phyloP scores from a whole-genome alignment of 2,113 vertebrate species.

The Sorex fumeus region DNA sequence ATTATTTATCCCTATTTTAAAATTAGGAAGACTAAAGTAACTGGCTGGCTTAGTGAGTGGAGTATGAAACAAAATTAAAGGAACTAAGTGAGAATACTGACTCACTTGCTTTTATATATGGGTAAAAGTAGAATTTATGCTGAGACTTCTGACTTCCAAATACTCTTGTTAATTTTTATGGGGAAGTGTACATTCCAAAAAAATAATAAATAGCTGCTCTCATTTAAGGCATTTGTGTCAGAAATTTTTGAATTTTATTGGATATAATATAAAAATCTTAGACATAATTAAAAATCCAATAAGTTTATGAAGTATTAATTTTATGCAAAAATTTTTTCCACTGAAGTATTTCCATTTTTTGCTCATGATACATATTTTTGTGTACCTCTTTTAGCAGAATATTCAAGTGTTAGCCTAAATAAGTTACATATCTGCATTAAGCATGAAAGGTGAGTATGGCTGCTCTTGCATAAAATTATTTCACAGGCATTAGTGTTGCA shows the following conservation, averaged over 20 bases:
- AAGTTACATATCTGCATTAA: background rate
- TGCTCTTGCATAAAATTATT: slow-evolving; percentile 22
- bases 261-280: background rate
- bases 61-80: background rate
- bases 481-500: background rate
- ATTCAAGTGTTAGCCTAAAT: slow-evolving; percentile 23
- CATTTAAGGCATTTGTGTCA: background rate
- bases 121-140: background rate
- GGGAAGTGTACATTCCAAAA: background rate
- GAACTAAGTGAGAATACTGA: background rate
- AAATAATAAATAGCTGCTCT: background rate
- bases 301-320: background rate
- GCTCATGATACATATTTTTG: background rate
- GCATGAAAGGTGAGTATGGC: background rate
- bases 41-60: background rate
- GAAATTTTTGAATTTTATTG: background rate
- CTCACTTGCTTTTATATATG: background rate
- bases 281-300: background rate
- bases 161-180: background rate
- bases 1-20: background rate
- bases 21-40: background rate
- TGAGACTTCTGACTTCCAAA: background rate
- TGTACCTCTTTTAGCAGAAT: background rate
- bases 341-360: background rate
- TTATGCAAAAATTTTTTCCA: background rate